Percentiles rank a stretch among this genome's conserved stretches.
Evolutionary conservation across 2,797 vertebrate genomes (phyloP).

Genomic region (Chloroceryle amazona): DNA sequence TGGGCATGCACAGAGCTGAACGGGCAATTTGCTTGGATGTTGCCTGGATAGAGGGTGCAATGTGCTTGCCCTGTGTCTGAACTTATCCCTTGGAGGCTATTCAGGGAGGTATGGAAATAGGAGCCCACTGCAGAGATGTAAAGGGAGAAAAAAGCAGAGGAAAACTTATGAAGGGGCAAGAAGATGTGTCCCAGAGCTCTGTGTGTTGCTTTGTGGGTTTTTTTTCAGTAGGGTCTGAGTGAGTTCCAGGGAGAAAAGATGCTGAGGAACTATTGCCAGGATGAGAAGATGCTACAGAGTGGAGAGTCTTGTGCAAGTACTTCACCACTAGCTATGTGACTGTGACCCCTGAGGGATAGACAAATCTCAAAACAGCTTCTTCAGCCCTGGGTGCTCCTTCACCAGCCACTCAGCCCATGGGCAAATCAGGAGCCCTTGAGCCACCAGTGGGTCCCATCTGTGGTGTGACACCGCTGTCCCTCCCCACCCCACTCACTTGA

Average conservation of each 20-base stretch:
- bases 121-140: accelerated
- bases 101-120: background rate
- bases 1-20: background rate
- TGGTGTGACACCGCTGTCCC: background rate
- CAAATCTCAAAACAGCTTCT: background rate
- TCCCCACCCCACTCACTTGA: background rate
- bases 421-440: background rate
- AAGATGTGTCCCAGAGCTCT: background rate
- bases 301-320: background rate
- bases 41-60: background rate
- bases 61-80: accelerated
- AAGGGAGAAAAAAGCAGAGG: background rate
- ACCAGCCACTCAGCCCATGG: accelerated
- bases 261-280: background rate
- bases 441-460: accelerated
- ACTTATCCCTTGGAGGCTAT: background rate
- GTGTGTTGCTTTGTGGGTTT: background rate
- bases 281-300: accelerated
- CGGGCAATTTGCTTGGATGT: background rate
- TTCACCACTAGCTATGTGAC: accelerated
- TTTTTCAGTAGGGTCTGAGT: background rate
- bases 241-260: background rate
- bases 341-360: background rate
- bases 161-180: accelerated
- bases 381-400: no score